phyloP scores from a whole-genome alignment of 1,140 invertebrate genomes.

The Drosophila micromelanica region DNA sequence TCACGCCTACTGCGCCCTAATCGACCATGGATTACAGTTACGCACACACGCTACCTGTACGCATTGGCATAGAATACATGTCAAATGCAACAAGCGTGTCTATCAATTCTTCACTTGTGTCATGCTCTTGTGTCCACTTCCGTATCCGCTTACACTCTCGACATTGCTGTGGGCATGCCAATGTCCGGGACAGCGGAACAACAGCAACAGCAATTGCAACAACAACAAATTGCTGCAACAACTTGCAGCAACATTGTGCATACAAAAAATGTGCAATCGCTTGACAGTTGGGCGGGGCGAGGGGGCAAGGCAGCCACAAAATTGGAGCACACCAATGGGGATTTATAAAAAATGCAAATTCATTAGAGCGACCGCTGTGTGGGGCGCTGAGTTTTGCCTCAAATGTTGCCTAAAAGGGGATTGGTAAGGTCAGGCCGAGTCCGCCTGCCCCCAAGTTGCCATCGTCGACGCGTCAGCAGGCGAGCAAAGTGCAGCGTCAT shows the following conservation, averaged over 20 bases:
- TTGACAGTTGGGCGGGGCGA: slow-evolving; percentile 32
- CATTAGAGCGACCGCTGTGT: slow-evolving; percentile 62
- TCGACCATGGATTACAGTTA: slow-evolving; percentile 19
- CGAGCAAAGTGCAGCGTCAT: slow-evolving; percentile 64
- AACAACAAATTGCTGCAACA: slow-evolving; percentile 4
- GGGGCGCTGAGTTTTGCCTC: slow-evolving; percentile 40
- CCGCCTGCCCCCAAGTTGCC: slow-evolving; percentile 20
- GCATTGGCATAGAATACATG: slow-evolving; percentile 20
- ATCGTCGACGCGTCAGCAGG: slow-evolving; percentile 28
- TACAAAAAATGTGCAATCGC: slow-evolving; percentile 58
- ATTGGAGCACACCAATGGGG: slow-evolving; percentile 79
- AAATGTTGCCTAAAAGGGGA: slow-evolving; percentile 13
- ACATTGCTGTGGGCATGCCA: slow-evolving; percentile 39
- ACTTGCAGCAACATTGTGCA: slow-evolving; percentile 15
- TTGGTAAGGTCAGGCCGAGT: background rate
- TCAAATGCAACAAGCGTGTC: slow-evolving; percentile 64
- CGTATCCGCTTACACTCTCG: slow-evolving; percentile 32
- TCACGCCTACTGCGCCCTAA: slow-evolving; percentile 6
- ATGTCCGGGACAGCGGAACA: slow-evolving; percentile 25
- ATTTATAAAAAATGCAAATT: slow-evolving; percentile 83
- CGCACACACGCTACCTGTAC: background rate
- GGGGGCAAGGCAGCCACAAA: slow-evolving; percentile 34
- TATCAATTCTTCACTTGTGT: slow-evolving; percentile 37
- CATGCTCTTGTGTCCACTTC: slow-evolving; percentile 24
- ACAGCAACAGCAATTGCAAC: background rate